Evolutionary conservation across 2,113 vertebrate genomes (phyloP).

Genomic region (Nettapus auritus): DNA sequence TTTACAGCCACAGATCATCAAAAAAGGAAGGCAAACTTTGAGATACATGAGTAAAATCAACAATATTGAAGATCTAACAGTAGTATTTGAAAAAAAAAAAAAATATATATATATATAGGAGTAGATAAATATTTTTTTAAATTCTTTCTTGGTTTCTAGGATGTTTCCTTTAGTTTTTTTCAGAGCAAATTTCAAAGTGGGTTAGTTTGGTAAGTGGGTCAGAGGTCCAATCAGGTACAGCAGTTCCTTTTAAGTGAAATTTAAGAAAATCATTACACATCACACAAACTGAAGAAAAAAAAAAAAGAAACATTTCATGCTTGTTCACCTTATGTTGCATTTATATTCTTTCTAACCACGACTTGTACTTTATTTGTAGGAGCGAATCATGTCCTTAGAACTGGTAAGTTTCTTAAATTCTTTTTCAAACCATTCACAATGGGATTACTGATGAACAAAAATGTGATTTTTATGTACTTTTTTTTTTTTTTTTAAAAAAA

Average conservation of each 20-base stretch:
- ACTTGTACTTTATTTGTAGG: constrained; percentile 78
- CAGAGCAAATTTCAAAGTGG: background rate
- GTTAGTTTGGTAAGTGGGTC: background rate
- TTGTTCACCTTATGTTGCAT: background rate
- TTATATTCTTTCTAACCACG: constrained; percentile 55
- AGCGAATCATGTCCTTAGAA: constrained; percentile 77
- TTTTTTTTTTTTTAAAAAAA: too few species aligned
- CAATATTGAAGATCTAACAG: background rate
- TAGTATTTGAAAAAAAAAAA: background rate
- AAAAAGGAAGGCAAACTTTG: background rate
- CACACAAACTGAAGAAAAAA: background rate
- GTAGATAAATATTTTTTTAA: background rate
- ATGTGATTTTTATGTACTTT: background rate
- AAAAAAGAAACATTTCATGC: background rate
- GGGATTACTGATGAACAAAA: background rate
- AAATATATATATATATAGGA: background rate
- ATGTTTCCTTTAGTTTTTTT: background rate
- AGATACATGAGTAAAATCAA: background rate
- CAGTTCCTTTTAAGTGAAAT: background rate
- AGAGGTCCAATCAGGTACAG: background rate
- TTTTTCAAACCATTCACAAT: constrained; percentile 9
- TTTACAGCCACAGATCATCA: background rate
- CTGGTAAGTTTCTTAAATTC: constrained; percentile 74
- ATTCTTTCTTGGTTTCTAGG: background rate
- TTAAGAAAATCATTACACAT: background rate